Conservation (phyloP, 37 sponge, comb jelly and placozoan species). For the Hexactinellida sp. region DNA sequence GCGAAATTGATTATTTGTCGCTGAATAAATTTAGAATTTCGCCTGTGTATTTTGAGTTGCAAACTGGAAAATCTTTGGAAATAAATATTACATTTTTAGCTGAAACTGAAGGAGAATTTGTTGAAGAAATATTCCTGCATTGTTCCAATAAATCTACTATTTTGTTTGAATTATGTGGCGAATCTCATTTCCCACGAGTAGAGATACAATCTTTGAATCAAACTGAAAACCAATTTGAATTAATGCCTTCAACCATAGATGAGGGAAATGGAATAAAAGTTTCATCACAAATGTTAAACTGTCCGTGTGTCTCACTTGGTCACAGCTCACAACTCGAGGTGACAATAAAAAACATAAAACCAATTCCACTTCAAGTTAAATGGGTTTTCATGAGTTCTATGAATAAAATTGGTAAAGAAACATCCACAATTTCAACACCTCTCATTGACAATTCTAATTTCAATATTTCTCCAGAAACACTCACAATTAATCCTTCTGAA, state of each 20-base stretch:
- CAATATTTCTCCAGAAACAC: neutral
- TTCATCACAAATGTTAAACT: neutral
- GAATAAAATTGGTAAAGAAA: neutral
- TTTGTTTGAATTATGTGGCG: neutral
- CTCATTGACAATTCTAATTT: neutral
- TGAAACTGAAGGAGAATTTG: neutral
- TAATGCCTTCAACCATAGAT: neutral
- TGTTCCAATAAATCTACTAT: constrained; percentile 2
- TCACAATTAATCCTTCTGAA: neutral
- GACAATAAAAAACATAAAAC: neutral
- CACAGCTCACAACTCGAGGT: neutral
- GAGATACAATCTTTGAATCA: neutral
- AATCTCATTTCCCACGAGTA: neutral
- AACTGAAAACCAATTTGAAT: neutral
- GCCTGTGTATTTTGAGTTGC: neutral
- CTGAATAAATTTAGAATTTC: neutral
- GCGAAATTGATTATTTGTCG: neutral
- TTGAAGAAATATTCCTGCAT: constrained; percentile 3
- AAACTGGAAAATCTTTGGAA: neutral
- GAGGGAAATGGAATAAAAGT: neutral
- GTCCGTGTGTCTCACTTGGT: neutral
- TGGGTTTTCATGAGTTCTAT: neutral
- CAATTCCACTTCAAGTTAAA: neutral
- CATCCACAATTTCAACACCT: neutral
- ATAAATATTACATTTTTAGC: neutral